These are phyloP conservation scores for Aspidapion aeneum DNA, from an alignment of 2,888 invertebrate genomes.

Conservation along the genomic window DNA sequence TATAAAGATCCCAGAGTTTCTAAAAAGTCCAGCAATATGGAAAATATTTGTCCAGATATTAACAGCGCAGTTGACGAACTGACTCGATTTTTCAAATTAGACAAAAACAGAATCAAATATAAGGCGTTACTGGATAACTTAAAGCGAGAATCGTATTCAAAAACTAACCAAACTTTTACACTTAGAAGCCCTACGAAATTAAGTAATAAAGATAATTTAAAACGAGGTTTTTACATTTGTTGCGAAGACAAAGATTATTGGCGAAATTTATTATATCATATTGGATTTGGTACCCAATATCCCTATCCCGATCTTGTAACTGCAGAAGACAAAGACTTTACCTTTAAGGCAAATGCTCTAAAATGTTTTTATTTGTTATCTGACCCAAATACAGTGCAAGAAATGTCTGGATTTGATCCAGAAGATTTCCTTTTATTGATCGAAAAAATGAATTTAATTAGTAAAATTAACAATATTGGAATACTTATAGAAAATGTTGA, in stretches of 20 bases:
- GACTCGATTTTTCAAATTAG: constrained; percentile 45
- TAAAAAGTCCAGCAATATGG: background rate
- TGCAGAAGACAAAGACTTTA: constrained; percentile 19
- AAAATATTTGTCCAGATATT: constrained; percentile 40
- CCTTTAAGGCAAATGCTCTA: constrained; percentile 35
- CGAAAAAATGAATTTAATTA: constrained; percentile 36
- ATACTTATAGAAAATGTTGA: constrained; percentile 31
- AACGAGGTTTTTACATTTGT: constrained; percentile 34
- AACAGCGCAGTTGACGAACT: constrained; percentile 50
- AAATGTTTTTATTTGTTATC: constrained; percentile 40
- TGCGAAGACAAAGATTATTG: constrained; percentile 22
- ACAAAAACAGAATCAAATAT: constrained; percentile 43
- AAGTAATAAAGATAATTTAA: constrained; percentile 6
- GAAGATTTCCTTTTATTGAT: constrained; percentile 37
- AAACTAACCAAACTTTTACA: background rate
- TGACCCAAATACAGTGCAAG: constrained; percentile 31
- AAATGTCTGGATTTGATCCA: constrained; percentile 27
- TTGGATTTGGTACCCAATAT: constrained; percentile 20
- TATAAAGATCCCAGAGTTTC: constrained; percentile 50
- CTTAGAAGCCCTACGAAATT: no score
- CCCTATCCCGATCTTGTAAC: constrained; percentile 4
- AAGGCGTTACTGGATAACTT: constrained; percentile 46
- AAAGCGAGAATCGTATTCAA: constrained; percentile 16
- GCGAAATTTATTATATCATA: constrained; percentile 27
- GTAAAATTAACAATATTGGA: constrained; percentile 37